Percentiles rank a stretch among this genome's conserved stretches.
These are phyloP conservation scores for Leptodactylus fallax DNA, from an alignment of 2,797 vertebrate species.

Conservation along the genomic window DNA sequence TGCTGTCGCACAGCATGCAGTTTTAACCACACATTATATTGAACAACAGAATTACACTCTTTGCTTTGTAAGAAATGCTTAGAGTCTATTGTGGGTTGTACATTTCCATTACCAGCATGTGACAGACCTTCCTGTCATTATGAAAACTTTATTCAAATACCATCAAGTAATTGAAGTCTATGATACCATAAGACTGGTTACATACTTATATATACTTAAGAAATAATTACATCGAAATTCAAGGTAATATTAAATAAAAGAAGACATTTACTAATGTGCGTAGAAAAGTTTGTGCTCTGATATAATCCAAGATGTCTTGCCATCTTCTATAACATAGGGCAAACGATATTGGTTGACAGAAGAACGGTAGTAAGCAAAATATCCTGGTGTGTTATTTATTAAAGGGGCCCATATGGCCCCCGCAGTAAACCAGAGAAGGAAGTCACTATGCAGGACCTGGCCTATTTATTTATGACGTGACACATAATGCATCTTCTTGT, in stretches of 20 bases:
- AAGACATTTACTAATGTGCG: background rate
- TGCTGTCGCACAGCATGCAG: constrained; percentile 33
- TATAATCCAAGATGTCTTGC: background rate
- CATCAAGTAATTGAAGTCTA: background rate
- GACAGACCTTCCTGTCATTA: constrained; percentile 7
- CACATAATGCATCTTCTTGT: no score
- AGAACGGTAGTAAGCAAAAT: background rate
- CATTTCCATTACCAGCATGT: constrained; percentile 15
- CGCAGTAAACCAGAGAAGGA: no score
- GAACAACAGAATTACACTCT: constrained; percentile 51
- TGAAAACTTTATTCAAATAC: constrained; percentile 26
- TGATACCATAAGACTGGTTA: constrained; percentile 10
- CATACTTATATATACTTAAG: background rate
- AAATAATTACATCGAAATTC: constrained; percentile 12
- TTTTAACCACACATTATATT: constrained; percentile 45
- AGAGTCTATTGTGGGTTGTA: background rate
- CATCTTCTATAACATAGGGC: background rate
- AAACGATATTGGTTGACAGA: no score
- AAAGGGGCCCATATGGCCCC: no score
- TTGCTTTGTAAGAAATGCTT: constrained; percentile 7
- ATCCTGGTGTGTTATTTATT: background rate
- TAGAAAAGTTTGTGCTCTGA: background rate
- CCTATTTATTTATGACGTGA: no score
- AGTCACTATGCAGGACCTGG: no score
- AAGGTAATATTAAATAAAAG: background rate